Conservation (phyloP, 2,888 invertebrate species). For the Amphipyra berbera region DNA sequence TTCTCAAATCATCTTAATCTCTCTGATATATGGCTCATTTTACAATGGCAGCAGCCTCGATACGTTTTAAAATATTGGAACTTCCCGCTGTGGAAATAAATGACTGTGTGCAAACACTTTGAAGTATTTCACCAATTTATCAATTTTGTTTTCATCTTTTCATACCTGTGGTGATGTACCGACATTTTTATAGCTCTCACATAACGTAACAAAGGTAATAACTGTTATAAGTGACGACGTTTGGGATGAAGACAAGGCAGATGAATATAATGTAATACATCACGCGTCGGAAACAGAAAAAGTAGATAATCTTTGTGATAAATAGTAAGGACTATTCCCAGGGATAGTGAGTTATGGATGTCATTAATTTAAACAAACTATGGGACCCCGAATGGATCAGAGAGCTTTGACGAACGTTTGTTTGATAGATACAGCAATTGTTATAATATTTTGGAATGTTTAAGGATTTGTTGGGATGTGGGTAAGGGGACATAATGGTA, state of each 20-base stretch:
- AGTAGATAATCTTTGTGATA: conserved; percentile 84
- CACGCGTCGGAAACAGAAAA: conserved; percentile 76
- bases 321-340: conserved; percentile 79
- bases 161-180: conserved; percentile 53
- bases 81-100: conserved; percentile 65
- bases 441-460: conserved; percentile 65
- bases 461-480: conserved; percentile 39
- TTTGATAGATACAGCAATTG: conserved; percentile 67
- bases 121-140: conserved; percentile 66
- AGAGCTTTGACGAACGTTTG: conserved; percentile 72
- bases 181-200: conserved; percentile 49
- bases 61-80: conserved; percentile 68
- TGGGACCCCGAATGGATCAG: conserved; percentile 74
- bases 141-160: conserved; percentile 61
- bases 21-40: conserved; percentile 62
- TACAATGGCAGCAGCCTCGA: conserved; percentile 36
- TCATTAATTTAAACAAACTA: conserved; percentile 83
- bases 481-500: conserved; percentile 16
- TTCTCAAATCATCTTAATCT: conserved; percentile 62
- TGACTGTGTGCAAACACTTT: conserved; percentile 69
- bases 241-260: conserved; percentile 60
- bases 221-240: conserved; percentile 44
- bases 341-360: conserved; percentile 77
- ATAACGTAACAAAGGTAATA: conserved; percentile 16
- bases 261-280: conserved; percentile 70